Conservation (phyloP, 2,888 invertebrate species). For the Anorthoa munda region DNA sequence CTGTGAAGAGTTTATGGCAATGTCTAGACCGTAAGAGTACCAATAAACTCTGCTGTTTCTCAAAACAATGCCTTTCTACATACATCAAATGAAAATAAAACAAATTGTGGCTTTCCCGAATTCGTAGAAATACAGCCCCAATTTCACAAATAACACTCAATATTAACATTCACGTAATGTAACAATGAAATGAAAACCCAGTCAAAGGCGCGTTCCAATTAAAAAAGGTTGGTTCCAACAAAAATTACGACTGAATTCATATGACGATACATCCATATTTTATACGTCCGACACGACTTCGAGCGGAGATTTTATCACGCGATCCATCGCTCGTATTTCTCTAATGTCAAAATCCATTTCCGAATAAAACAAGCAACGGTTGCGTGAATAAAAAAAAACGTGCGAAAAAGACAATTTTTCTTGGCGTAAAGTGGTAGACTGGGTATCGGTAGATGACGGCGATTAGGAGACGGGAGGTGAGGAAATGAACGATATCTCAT, state of each 20-base stretch:
- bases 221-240: slow-evolving; percentile 47
- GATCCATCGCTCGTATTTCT: slow-evolving; percentile 63
- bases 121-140: slow-evolving; percentile 10
- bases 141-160: slow-evolving; percentile 30
- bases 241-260: slow-evolving; percentile 42
- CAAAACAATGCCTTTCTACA: not conserved
- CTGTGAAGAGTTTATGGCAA: not conserved
- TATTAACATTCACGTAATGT: slow-evolving; percentile 22
- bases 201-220: slow-evolving; percentile 50
- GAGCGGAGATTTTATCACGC: slow-evolving; percentile 61
- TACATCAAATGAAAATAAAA: not conserved
- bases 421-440: slow-evolving; percentile 57
- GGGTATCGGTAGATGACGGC: slow-evolving; percentile 62
- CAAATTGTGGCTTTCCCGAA: slow-evolving; percentile 1
- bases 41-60: not conserved
- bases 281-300: slow-evolving; percentile 20
- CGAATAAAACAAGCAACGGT: slow-evolving; percentile 65
- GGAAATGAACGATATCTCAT: slow-evolving; percentile 75
- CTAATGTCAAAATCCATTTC: slow-evolving; percentile 63
- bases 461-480: slow-evolving; percentile 65
- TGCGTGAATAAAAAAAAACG: slow-evolving; percentile 41
- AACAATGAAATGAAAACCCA: slow-evolving; percentile 32
- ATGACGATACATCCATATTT: slow-evolving; percentile 38
- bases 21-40: not conserved
- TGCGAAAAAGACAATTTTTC: slow-evolving; percentile 54